These are phyloP conservation scores for Dromiciops gliroides DNA, from an alignment of 2,113 vertebrate species.

Conservation along the genomic window DNA sequence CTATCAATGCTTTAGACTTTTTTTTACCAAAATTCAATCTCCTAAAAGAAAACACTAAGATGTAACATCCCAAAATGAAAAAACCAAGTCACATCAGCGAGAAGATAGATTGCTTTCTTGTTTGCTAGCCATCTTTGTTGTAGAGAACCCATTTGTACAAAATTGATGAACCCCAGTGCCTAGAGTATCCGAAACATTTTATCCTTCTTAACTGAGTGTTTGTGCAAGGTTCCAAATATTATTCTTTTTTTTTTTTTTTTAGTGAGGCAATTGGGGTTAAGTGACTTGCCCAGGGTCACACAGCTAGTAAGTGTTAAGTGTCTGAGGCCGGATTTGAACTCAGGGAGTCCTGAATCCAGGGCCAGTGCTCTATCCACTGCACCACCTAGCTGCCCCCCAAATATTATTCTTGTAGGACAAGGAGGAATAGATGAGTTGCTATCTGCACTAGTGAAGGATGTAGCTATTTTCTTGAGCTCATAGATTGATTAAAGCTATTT, in stretches of 20 bases:
- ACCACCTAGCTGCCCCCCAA: no score
- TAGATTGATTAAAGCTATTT: neutral
- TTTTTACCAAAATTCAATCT: neutral
- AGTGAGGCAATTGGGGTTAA: no score
- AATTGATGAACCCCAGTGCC: neutral
- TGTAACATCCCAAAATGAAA: neutral
- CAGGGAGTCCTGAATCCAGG: no score
- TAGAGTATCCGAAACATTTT: neutral
- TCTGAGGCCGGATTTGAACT: no score
- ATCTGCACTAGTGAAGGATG: neutral
- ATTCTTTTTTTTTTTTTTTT: no score
- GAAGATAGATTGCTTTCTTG: neutral
- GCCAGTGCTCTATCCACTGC: no score
- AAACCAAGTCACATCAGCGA: neutral
- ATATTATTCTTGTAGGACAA: neutral
- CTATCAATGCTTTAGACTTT: neutral
- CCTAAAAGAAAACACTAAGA: neutral
- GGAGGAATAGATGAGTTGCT: neutral
- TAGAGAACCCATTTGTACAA: neutral
- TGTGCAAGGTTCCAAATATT: neutral
- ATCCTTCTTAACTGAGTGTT: neutral
- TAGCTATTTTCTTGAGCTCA: neutral
- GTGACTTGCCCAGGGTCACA: no score
- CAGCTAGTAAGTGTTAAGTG: no score
- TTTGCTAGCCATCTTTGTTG: neutral